phyloP scores from a whole-genome alignment of 2,797 vertebrate species.

The Amazonetta brasiliensis region DNA sequence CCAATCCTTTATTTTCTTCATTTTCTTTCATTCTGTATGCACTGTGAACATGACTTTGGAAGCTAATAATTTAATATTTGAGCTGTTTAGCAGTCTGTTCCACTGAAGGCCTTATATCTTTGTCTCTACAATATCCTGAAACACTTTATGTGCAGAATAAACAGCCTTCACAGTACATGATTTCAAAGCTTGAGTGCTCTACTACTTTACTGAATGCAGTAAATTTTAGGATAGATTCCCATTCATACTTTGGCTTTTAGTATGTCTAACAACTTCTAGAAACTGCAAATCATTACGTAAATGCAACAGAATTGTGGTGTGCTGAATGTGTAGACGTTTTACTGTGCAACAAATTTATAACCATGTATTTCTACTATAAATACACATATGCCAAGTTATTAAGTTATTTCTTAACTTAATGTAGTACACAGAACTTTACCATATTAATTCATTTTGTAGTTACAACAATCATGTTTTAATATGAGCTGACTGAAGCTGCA shows the following conservation, averaged over 20 bases:
- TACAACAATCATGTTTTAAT: constrained; percentile 74
- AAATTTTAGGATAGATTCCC: constrained; percentile 77
- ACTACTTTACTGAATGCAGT: constrained; percentile 73
- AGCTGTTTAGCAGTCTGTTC: constrained; percentile 63
- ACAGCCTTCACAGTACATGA: constrained; percentile 70
- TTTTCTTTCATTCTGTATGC: constrained; percentile 51
- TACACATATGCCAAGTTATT: constrained; percentile 53
- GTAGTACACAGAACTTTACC: constrained; percentile 48
- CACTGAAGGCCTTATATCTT: constrained; percentile 58
- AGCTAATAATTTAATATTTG: constrained; percentile 76
- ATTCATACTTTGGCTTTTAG: constrained; percentile 75
- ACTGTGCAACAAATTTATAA: constrained; percentile 59
- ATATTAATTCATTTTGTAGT: constrained; percentile 73
- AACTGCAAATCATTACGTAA: constrained; percentile 79
- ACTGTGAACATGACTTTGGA: constrained; percentile 55
- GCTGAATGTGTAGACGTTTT: constrained; percentile 51
- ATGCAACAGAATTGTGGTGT: constrained; percentile 67
- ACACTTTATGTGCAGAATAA: constrained; percentile 75
- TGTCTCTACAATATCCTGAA: constrained; percentile 39
- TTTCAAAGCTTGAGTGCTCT: constrained; percentile 78
- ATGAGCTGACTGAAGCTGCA: constrained; percentile 65
- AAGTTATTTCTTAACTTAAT: constrained; percentile 65
- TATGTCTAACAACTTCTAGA: constrained; percentile 74
- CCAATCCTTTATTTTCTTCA: not conserved
- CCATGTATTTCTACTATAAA: constrained; percentile 68